Conservation (phyloP, 2,113 vertebrate species). For the Prochilodus magdalenae region DNA sequence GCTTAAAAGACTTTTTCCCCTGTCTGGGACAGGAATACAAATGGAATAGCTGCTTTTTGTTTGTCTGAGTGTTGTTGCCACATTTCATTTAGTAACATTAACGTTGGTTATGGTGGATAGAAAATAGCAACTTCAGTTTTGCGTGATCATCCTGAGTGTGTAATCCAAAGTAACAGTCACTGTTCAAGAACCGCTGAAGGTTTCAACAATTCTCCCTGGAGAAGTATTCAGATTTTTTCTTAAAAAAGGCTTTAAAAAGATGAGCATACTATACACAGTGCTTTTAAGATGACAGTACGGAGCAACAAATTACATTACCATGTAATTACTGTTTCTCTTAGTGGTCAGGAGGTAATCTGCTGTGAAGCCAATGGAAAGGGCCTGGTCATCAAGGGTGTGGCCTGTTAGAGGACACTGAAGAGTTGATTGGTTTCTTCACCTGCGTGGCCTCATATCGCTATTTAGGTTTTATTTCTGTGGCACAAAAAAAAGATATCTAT, state of each 20-base stretch:
- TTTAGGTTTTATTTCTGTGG: constrained; percentile 55
- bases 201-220: not conserved
- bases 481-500: constrained; percentile 65
- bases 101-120: constrained; percentile 7
- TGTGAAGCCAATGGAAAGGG: constrained; percentile 51
- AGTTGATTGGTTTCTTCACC: constrained; percentile 49
- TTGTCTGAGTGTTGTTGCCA: constrained; percentile 19
- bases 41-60: constrained; percentile 21
- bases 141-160: constrained; percentile 34
- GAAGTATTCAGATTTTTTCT: not conserved
- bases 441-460: constrained; percentile 53
- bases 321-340: constrained; percentile 30
- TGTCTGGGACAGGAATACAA: constrained; percentile 10
- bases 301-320: constrained; percentile 4
- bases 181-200: not conserved
- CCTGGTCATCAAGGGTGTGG: constrained; percentile 15
- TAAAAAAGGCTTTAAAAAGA: not conserved
- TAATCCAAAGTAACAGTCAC: constrained; percentile 25
- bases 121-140: not conserved
- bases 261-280: not conserved
- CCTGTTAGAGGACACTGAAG: constrained; percentile 41
- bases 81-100: constrained; percentile 16
- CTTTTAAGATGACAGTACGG: constrained; percentile 2
- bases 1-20: not conserved
- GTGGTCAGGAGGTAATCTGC: not conserved